These are phyloP conservation scores for Ligdia adustata DNA, from an alignment of 2,888 invertebrate species.

Conservation along the genomic window DNA sequence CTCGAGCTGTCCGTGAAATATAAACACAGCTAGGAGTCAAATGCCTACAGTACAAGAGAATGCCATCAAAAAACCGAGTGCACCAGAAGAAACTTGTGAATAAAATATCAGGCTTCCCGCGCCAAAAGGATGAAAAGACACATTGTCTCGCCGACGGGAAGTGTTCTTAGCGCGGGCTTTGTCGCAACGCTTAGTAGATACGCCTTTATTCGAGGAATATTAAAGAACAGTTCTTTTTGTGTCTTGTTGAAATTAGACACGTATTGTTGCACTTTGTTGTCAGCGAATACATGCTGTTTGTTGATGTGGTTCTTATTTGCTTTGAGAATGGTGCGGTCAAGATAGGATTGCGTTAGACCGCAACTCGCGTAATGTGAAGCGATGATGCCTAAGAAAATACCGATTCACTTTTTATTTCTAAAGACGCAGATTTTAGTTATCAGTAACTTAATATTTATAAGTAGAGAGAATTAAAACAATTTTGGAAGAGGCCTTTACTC, in stretches of 20 bases:
- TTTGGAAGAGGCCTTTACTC: too few relatives aligned
- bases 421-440: too few relatives aligned
- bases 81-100: slow-evolving; percentile 44
- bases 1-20: too few relatives aligned
- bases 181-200: slow-evolving; percentile 21
- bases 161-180: slow-evolving; percentile 19
- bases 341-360: too few relatives aligned
- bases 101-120: slow-evolving; percentile 42
- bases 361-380: too few relatives aligned
- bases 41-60: slow-evolving; percentile 45
- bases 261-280: not conserved
- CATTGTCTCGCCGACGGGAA: slow-evolving; percentile 20
- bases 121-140: slow-evolving; percentile 21
- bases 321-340: too few relatives aligned
- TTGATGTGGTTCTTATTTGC: too few relatives aligned
- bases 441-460: too few relatives aligned
- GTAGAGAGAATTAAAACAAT: too few relatives aligned
- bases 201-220: slow-evolving; percentile 6
- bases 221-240: slow-evolving; percentile 16
- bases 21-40: slow-evolving; percentile 32
- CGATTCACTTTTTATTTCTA: too few relatives aligned
- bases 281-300: too few relatives aligned
- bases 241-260: slow-evolving; percentile 2
- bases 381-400: too few relatives aligned
- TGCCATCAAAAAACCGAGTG: slow-evolving; percentile 53